A percentile compares a stretch with the other conserved stretches of the same genome.
phyloP scores from a whole-genome alignment of 2,113 vertebrate species.

The Taurulus bubalis region DNA sequence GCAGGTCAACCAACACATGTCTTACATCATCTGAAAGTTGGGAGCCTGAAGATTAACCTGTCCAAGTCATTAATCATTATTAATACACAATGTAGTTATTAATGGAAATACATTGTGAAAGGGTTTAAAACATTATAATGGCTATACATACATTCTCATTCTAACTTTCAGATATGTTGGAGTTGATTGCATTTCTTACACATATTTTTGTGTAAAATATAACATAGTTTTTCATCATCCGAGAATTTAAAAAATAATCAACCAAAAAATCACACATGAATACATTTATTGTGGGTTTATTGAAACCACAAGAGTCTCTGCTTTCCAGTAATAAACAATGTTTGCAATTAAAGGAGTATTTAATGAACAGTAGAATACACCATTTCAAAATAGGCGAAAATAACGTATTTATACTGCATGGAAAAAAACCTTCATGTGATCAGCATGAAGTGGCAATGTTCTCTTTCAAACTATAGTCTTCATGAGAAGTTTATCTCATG shows the following conservation, averaged over 20 bases:
- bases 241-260: too few species aligned
- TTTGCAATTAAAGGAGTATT: background rate
- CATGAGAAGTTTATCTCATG: slow-evolving; percentile 7
- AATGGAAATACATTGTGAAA: background rate
- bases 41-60: background rate
- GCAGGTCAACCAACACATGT: background rate
- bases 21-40: background rate
- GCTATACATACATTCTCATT: background rate
- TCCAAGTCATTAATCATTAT: background rate
- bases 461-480: background rate
- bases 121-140: background rate
- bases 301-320: too few species aligned
- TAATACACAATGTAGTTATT: background rate
- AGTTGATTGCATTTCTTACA: background rate
- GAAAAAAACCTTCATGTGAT: background rate
- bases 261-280: too few species aligned
- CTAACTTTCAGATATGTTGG: background rate
- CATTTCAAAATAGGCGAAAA: background rate
- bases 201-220: background rate
- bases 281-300: too few species aligned
- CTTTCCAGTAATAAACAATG: too few species aligned
- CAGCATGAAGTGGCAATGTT: background rate
- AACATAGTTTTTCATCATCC: too few species aligned
- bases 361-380: background rate
- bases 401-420: background rate